phyloP scores from a whole-genome alignment of 2,888 invertebrate species.

The Thymelicus acteon region DNA sequence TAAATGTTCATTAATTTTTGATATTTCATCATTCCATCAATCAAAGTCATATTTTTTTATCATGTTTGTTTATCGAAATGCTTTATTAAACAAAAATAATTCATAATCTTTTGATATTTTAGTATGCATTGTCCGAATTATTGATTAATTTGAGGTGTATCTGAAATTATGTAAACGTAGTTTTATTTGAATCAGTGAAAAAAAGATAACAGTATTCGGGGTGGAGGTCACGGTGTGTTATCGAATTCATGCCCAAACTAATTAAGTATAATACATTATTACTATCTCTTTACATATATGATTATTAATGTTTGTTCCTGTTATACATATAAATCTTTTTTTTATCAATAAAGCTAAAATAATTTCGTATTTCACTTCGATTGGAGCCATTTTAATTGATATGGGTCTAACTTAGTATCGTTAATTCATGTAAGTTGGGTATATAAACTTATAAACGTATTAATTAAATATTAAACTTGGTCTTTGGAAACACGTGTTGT shows the following conservation, averaged over 20 bases:
- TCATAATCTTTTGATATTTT: background rate
- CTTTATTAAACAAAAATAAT: background rate
- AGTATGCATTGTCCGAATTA: constrained; percentile 21
- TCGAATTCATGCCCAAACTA: background rate
- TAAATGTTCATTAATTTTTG: background rate
- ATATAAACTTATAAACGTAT: too few relatives aligned
- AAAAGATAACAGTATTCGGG: constrained; percentile 19
- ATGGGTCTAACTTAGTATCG: background rate
- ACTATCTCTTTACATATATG: too few relatives aligned
- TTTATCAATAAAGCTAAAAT: too few relatives aligned
- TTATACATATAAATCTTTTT: too few relatives aligned
- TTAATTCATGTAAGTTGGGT: too few relatives aligned
- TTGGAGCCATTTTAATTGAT: constrained; percentile 2
- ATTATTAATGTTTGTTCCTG: too few relatives aligned
- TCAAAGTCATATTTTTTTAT: constrained; percentile 23
- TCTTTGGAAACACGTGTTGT: too few relatives aligned
- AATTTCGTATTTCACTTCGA: background rate
- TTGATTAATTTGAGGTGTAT: constrained; percentile 21
- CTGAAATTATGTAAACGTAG: constrained; percentile 22
- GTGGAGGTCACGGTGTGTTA: constrained; percentile 24
- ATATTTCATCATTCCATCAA: constrained; percentile 17
- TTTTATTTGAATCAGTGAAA: constrained; percentile 13
- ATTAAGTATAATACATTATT: constrained; percentile 4
- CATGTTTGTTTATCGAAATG: background rate
- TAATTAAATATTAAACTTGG: too few relatives aligned